phyloP scores from a whole-genome alignment of 2,113 vertebrate genomes.

The Tenrec ecaudatus region DNA sequence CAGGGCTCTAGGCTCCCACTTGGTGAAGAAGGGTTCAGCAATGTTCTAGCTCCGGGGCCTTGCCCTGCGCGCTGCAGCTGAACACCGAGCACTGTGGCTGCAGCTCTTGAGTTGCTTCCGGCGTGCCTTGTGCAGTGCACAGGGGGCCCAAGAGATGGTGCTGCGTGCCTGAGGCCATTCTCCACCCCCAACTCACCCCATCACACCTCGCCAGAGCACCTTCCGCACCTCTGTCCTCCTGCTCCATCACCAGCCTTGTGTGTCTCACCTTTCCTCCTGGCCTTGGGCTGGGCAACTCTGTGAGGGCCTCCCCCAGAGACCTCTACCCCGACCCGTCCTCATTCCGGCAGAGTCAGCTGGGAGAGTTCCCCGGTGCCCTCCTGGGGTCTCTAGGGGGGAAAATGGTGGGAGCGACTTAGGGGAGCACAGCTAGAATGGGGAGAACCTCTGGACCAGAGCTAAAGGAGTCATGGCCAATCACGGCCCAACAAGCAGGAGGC shows the following conservation, averaged over 20 bases:
- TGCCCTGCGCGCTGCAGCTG: not conserved
- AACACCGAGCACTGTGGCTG: constrained; percentile 67
- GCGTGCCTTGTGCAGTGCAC: not conserved
- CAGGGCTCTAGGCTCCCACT: not conserved
- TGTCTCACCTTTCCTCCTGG: not conserved
- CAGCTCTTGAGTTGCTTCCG: constrained; percentile 55
- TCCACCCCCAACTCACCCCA: not conserved
- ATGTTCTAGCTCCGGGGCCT: not conserved
- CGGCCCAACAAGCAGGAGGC: not conserved
- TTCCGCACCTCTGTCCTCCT: not conserved
- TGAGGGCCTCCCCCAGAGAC: not conserved
- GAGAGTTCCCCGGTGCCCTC: not conserved
- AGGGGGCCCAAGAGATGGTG: not conserved
- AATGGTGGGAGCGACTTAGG: not conserved
- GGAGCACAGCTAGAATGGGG: not conserved
- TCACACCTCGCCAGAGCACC: not conserved
- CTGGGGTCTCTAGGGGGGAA: not conserved
- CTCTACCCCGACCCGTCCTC: not conserved
- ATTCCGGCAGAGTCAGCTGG: not conserved
- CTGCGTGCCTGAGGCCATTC: not conserved
- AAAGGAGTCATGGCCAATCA: not conserved
- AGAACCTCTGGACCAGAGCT: not conserved
- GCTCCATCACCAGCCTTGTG: not conserved
- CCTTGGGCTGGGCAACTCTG: no score
- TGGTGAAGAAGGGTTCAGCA: not conserved